Evolutionary conservation across 2,888 invertebrate genomes (phyloP).

Genomic region (Acanthosepion pharaonis): DNA sequence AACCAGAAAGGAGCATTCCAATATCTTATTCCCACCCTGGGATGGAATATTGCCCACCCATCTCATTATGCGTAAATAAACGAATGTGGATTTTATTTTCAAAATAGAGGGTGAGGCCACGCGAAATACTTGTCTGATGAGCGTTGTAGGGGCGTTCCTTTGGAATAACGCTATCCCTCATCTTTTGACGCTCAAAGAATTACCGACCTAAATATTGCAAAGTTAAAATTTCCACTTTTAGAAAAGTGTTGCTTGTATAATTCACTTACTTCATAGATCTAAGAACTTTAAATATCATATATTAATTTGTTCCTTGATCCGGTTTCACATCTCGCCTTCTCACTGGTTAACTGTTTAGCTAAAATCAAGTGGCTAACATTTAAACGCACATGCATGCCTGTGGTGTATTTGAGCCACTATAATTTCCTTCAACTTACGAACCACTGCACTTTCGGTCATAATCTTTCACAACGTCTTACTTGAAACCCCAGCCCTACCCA

Average conservation of each 20-base stretch:
- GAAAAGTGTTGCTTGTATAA: not conserved
- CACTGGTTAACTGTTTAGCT: not conserved
- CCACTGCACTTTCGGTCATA: not conserved
- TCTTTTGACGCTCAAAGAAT: not conserved
- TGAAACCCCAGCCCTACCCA: not conserved
- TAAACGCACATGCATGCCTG: constrained; percentile 22
- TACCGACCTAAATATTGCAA: not conserved
- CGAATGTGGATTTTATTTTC: not conserved
- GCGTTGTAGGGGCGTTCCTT: not conserved
- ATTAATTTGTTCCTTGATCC: not conserved
- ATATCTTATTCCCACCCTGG: not conserved
- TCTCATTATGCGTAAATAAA: not conserved
- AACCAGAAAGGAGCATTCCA: too few species aligned
- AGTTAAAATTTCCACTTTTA: not conserved
- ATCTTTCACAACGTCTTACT: not conserved
- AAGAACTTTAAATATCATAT: constrained; percentile 8
- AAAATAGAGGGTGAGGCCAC: not conserved
- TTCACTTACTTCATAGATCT: not conserved
- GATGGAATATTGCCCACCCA: not conserved
- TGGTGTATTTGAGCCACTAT: not conserved
- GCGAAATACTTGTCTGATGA: not conserved
- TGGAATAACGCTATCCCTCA: not conserved
- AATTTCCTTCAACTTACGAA: not conserved
- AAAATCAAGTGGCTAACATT: constrained; percentile 33
- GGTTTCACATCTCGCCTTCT: not conserved